Evolutionary conservation across 2,888 invertebrate species (phyloP).

Genomic region (Cordilura impudica): DNA sequence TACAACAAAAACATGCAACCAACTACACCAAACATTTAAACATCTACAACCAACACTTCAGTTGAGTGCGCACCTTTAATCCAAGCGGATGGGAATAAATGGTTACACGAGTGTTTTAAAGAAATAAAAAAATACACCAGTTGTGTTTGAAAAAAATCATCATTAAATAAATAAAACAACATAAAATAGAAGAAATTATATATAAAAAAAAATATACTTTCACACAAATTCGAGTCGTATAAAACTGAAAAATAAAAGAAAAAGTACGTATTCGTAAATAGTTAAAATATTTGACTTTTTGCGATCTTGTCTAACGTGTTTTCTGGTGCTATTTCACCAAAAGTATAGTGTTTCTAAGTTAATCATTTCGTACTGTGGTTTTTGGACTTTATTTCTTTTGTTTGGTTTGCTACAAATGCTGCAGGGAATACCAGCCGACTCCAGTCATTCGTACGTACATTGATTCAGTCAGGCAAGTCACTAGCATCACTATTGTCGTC

Average conservation of each 20-base stretch:
- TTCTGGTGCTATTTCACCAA: constrained; percentile 49
- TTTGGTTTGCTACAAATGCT: constrained; percentile 18
- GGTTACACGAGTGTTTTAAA: not conserved
- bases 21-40: constrained; percentile 11
- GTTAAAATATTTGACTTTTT: constrained; percentile 42
- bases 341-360: constrained; percentile 21
- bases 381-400: constrained; percentile 9
- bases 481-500: constrained; percentile 12
- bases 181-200: not conserved
- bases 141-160: not conserved
- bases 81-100: constrained; percentile 19
- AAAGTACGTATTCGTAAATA: constrained; percentile 38
- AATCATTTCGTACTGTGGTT: constrained; percentile 22
- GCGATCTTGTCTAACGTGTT: constrained; percentile 60
- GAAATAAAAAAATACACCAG: not conserved
- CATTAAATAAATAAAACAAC: not conserved
- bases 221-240: too few species aligned
- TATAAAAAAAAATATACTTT: not conserved
- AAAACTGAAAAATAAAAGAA: constrained; percentile 5
- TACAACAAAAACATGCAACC: not conserved
- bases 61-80: constrained; percentile 49
- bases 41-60: constrained; percentile 27
- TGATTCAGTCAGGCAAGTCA: not conserved
- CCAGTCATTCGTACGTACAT: not conserved
- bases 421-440: not conserved